Base-by-base conservation (phyloP, 2,888 invertebrate genomes). In the Melanotus villosus region DNA sequence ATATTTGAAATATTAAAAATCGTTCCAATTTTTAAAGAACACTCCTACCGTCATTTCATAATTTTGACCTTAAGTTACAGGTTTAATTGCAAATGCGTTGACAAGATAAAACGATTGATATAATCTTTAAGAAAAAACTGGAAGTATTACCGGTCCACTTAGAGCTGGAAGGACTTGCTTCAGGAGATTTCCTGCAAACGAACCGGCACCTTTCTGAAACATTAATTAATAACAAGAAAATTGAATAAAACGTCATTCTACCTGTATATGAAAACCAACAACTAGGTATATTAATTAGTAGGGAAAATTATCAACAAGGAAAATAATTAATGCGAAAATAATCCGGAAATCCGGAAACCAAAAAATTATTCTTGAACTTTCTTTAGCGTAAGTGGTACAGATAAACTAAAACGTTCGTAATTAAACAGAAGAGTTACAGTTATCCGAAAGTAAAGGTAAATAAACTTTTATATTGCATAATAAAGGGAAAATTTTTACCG, bases 201-300 rank as follows among this genome's bases (percentile, higher is more conserved):
- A 80, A 21, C 85, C 85, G 14, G 80, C 82, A 58, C 84, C 84
- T 83, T 81, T 82, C 85, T 85, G 78, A 75, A 84, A 83, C 58
- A 71, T 67, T 14, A 26, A 38, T 34, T 30, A 41, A 7, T 34
- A 4, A 34, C 16, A 41, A 1, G 14, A 12, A 41, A 18, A 10
- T 41, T 41, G 4, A 18, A 41, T 72, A 59, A 58, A 57, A 56
- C 19, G 16, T 58, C 14, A 26, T 34, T 18, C 23, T 34, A 45
- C 36, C 9, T 43, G 43, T 52, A 7, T 34, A 65, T n/a, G n/a
- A n/a, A n/a, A n/a, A n/a, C n/a, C n/a, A n/a, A n/a, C n/a, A n/a
- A n/a, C n/a, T n/a, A n/a, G n/a, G n/a, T n/a, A n/a, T n/a, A n/a
- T n/a, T n/a, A n/a, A n/a, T n/a, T n/a, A n/a, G n/a, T n/a, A n/a